Conservation (phyloP, 2,113 vertebrate species). For the Psittacus erithacus region DNA sequence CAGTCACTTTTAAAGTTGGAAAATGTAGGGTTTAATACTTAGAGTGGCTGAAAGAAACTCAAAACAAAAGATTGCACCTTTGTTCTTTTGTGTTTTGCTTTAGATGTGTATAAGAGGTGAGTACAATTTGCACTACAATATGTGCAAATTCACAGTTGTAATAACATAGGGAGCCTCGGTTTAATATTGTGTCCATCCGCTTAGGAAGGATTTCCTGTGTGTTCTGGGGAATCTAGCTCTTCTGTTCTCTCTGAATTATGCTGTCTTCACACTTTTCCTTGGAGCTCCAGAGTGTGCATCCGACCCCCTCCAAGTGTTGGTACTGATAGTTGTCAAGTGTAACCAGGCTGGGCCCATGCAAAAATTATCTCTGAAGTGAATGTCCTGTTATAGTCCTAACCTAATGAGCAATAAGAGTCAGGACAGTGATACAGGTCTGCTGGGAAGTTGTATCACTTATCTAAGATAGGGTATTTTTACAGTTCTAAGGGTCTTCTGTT, state of each 20-base stretch:
- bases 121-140: fast-evolving
- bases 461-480: background rate
- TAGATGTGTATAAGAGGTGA: fast-evolving
- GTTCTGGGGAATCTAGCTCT: background rate
- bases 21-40: background rate
- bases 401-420: background rate
- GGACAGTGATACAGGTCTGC: background rate
- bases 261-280: background rate
- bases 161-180: background rate
- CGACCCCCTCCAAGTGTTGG: background rate
- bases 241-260: background rate
- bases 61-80: background rate
- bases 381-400: background rate
- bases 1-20: background rate
- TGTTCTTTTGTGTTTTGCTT: background rate
- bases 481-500: background rate
- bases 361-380: background rate
- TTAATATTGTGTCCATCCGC: fast-evolving
- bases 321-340: background rate
- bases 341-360: background rate
- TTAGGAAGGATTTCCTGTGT: background rate
- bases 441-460: background rate
- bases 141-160: fast-evolving
- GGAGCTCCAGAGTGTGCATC: background rate
- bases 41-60: background rate